A percentile compares a stretch with the other conserved stretches of the same genome.
These are phyloP conservation scores for Morus bassanus DNA, from an alignment of 2,797 vertebrate genomes.

Conservation along the genomic window DNA sequence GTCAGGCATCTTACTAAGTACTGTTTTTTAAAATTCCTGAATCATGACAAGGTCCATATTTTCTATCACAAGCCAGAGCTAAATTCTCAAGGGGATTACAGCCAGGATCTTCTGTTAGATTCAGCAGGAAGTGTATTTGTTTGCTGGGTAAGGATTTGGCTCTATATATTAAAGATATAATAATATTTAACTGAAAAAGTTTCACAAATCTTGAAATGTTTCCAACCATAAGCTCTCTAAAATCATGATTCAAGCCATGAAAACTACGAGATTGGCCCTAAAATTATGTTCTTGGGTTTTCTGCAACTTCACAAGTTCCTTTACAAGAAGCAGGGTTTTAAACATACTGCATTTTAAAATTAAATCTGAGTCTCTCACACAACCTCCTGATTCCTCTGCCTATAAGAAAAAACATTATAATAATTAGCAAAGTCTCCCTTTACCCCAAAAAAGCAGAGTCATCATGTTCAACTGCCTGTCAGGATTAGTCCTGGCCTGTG, in stretches of 20 bases:
- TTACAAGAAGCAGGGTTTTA: neutral
- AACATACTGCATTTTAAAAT: neutral
- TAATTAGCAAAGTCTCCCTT: neutral
- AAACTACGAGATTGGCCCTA: neutral
- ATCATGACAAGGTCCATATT: neutral
- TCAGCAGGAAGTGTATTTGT: neutral
- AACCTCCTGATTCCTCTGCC: neutral
- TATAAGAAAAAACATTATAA: neutral
- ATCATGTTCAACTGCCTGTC: neutral
- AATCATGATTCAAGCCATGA: constrained; percentile 11
- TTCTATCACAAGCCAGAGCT: constrained; percentile 3
- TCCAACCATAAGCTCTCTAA: constrained; percentile 23
- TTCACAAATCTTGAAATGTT: constrained; percentile 34
- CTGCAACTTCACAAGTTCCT: neutral
- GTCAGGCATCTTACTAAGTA: neutral
- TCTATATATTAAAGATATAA: constrained; percentile 30
- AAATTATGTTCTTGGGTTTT: neutral
- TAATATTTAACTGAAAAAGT: constrained; percentile 48
- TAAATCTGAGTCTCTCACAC: neutral
- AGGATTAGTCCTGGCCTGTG: neutral
- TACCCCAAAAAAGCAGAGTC: neutral
- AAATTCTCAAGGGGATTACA: neutral
- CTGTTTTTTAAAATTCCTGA: neutral
- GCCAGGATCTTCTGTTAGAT: constrained; percentile 33
- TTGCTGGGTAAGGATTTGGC: constrained; percentile 31